Evolutionary conservation across 35 echinoderm and acorn worm species (phyloP).

Genomic region (Ophiothrix spiculata): DNA sequence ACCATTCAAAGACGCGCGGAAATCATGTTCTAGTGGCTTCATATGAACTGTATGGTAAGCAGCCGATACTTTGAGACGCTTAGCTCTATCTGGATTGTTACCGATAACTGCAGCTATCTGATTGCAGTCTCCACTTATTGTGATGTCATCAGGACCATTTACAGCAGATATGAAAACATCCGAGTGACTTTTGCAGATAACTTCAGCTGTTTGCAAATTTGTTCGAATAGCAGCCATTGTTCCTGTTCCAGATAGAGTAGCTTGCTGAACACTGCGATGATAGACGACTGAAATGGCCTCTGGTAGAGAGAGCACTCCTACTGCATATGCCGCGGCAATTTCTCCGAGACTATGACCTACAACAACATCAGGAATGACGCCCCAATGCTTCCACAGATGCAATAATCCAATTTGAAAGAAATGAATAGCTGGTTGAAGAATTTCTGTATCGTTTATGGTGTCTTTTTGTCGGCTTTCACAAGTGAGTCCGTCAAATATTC

Average conservation of each 20-base stretch:
- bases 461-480: neutral
- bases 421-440: constrained; percentile 78
- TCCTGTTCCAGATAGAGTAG: constrained; percentile 74
- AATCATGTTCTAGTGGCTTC: constrained; percentile 80
- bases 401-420: constrained; percentile 84
- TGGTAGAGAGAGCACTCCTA: constrained; percentile 69
- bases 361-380: constrained; percentile 71
- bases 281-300: constrained; percentile 84
- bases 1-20: constrained; percentile 64
- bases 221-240: constrained; percentile 84
- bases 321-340: constrained; percentile 86
- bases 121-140: constrained; percentile 65
- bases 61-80: constrained; percentile 73
- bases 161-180: constrained; percentile 79
- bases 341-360: constrained; percentile 96
- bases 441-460: constrained; percentile 29
- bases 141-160: constrained; percentile 80
- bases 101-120: constrained; percentile 58
- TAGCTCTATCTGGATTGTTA: constrained; percentile 60
- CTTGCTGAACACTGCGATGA: constrained; percentile 72
- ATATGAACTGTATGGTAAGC: constrained; percentile 92
- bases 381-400: constrained; percentile 76
- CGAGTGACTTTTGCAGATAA: constrained; percentile 71
- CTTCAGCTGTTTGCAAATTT: constrained; percentile 52
- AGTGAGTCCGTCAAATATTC: neutral